A percentile compares a stretch with the other conserved stretches of the same genome.
Conservation (phyloP, 2,113 vertebrate species). For the Pachyramphus minor region DNA sequence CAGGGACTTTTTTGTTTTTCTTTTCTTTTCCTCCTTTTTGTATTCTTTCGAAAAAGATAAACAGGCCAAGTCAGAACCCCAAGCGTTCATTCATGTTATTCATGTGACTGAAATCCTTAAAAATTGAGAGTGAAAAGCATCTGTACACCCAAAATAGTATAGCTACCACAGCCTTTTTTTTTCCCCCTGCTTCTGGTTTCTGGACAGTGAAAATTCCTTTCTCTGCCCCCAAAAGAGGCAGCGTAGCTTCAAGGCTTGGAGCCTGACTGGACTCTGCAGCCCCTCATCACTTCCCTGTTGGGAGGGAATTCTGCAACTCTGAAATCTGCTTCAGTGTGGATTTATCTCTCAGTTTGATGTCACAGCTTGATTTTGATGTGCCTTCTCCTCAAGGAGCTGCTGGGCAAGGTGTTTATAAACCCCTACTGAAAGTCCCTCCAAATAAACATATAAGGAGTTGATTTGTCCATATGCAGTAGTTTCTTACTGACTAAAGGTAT, state of each 20-base stretch:
- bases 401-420: not conserved
- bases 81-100: not conserved
- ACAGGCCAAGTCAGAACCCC: not conserved
- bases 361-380: constrained; percentile 30
- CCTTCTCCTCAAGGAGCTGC: not conserved
- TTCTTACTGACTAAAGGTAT: not conserved
- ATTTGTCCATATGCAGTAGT: not conserved
- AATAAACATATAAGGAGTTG: not conserved
- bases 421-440: not conserved
- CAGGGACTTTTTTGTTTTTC: no score
- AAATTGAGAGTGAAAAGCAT: not conserved
- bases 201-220: not conserved
- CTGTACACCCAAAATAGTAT: not conserved
- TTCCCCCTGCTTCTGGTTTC: not conserved
- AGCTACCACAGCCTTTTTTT: not conserved
- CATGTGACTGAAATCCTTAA: not conserved
- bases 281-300: not conserved
- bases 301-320: not conserved
- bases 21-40: not conserved
- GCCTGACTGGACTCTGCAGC: not conserved
- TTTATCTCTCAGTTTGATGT: constrained; percentile 22
- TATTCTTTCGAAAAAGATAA: not conserved
- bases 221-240: not conserved
- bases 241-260: not conserved
- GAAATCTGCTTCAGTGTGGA: rapidly evolving